Evolutionary conservation across 2,888 invertebrate species (phyloP).

Genomic region (Zaprionus lineosus): DNA sequence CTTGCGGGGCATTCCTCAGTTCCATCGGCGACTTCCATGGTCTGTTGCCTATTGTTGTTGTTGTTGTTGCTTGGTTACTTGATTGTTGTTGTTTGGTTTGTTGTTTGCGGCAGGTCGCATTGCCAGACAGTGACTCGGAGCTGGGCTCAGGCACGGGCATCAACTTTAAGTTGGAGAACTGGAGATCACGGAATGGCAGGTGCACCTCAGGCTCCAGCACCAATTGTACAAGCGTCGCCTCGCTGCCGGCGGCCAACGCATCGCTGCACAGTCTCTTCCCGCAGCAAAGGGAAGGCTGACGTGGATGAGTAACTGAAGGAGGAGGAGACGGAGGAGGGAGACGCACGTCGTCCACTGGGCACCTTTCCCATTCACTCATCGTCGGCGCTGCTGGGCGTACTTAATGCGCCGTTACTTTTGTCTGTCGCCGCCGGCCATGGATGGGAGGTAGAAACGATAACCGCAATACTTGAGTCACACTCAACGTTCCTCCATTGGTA

Average conservation of each 20-base stretch:
- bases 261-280: conserved; percentile 60
- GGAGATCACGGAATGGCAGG: conserved; percentile 24
- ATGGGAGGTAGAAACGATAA: conserved; percentile 36
- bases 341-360: too few species aligned
- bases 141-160: neutral
- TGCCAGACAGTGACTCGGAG: conserved; percentile 62
- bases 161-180: conserved; percentile 10
- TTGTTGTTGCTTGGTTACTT: conserved; percentile 12
- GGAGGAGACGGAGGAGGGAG: neutral
- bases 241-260: conserved; percentile 54
- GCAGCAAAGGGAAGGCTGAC: neutral
- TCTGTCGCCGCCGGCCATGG: conserved; percentile 45
- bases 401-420: conserved; percentile 64
- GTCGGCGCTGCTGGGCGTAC: conserved; percentile 47
- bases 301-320: neutral
- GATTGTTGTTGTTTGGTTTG: conserved; percentile 28
- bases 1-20: conserved; percentile 56
- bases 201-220: conserved; percentile 29
- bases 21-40: conserved; percentile 56
- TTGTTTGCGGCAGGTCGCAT: conserved; percentile 61
- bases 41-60: conserved; percentile 45
- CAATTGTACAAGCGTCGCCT: conserved; percentile 14
- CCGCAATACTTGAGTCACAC: conserved; percentile 40
- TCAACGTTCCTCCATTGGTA: conserved; percentile 20
- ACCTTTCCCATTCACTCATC: conserved; percentile 18